Evolutionary conservation across 2,113 vertebrate species (phyloP).

Genomic region (Numida meleagris): DNA sequence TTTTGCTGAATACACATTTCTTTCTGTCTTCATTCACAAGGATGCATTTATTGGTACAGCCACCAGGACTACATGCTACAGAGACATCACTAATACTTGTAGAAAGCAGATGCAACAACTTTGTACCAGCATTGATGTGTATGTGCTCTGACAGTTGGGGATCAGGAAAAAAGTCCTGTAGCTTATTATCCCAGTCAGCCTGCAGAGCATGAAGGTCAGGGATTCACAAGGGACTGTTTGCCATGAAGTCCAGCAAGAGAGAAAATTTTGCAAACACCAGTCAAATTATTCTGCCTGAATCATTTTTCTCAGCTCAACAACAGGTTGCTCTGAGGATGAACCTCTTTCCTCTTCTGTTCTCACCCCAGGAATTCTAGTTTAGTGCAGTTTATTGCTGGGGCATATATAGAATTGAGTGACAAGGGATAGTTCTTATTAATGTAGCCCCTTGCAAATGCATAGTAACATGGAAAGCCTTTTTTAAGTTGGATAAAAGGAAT

Average conservation of each 20-base stretch:
- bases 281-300: slow-evolving; percentile 19
- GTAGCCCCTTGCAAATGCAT: rapidly evolving
- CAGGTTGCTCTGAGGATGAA: background rate
- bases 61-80: background rate
- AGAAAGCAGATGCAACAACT: background rate
- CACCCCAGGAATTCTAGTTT: background rate
- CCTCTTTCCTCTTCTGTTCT: background rate
- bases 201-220: slow-evolving; percentile 9
- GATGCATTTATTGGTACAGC: background rate
- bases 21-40: background rate
- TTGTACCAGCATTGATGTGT: background rate
- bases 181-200: background rate
- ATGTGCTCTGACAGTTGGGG: background rate
- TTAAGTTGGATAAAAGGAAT: background rate
- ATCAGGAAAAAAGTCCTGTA: background rate
- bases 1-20: background rate
- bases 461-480: no score
- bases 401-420: background rate
- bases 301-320: background rate
- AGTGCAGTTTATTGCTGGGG: background rate
- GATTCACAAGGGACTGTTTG: background rate
- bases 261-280: background rate
- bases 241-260: background rate
- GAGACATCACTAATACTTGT: background rate
- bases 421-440: background rate